phyloP scores from a whole-genome alignment of 2,888 invertebrate genomes.

The Agrochola litura region DNA sequence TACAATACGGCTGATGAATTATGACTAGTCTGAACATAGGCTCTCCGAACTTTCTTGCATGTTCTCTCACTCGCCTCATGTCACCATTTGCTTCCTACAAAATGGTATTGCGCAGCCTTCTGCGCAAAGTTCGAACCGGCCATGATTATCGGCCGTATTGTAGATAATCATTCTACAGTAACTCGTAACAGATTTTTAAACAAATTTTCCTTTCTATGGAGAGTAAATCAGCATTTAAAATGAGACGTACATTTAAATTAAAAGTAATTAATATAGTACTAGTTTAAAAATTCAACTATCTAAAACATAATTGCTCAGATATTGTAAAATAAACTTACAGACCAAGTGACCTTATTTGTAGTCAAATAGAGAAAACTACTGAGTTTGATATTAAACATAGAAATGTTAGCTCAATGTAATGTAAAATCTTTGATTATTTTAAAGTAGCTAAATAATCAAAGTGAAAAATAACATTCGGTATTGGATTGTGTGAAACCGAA shows the following conservation, averaged over 20 bases:
- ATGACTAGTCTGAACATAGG: background rate
- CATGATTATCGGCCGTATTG: background rate
- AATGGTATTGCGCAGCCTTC: background rate
- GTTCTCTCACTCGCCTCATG: background rate
- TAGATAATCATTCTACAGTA: background rate
- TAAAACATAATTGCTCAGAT: conserved; percentile 52
- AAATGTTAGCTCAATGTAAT: conserved; percentile 39
- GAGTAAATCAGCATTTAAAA: conserved; percentile 9
- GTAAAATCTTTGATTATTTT: conserved; percentile 45
- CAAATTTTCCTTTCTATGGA: background rate
- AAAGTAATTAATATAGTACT: conserved; percentile 21
- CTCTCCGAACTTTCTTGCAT: background rate
- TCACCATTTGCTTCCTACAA: background rate
- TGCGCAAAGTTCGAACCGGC: background rate
- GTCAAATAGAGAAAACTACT: conserved; percentile 34
- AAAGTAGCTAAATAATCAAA: conserved; percentile 27
- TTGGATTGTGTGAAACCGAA: conserved; percentile 31
- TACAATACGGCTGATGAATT: too few relatives aligned
- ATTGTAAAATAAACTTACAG: conserved; percentile 37
- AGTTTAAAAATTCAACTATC: conserved; percentile 42
- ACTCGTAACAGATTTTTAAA: background rate
- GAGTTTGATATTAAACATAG: conserved; percentile 55
- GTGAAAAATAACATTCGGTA: conserved; percentile 19
- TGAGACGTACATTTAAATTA: conserved; percentile 37
- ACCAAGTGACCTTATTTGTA: conserved; percentile 63